Percentiles rank a stretch among this genome's conserved stretches.
Conservation (phyloP, 2,113 vertebrate species). For the Rynchops niger region DNA sequence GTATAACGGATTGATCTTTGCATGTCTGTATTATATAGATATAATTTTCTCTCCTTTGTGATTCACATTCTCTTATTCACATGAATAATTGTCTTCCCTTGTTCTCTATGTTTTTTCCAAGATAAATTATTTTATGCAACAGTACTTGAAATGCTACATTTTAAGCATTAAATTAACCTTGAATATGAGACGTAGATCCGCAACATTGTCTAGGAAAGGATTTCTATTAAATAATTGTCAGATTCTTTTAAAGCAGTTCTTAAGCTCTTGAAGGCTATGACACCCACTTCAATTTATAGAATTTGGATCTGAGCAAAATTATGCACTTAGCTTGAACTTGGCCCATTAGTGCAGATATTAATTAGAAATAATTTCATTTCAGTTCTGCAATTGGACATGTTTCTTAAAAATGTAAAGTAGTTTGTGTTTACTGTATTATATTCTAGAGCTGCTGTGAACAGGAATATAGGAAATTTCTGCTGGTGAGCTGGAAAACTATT, state of each 20-base stretch:
- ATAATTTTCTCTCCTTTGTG: not conserved
- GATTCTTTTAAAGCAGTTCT: not conserved
- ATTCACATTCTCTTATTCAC: not conserved
- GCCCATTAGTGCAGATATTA: not conserved
- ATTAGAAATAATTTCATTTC: not conserved
- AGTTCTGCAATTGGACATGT: not conserved
- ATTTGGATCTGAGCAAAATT: not conserved
- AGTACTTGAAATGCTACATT: not conserved
- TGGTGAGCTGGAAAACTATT: not conserved
- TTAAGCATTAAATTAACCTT: constrained; percentile 32
- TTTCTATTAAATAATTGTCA: constrained; percentile 34
- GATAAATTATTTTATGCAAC: not conserved
- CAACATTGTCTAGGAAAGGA: not conserved
- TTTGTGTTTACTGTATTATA: not conserved
- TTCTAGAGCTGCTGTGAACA: not conserved
- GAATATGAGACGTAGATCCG: not conserved
- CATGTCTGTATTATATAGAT: not conserved
- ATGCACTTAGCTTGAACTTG: not conserved
- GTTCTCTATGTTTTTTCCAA: not conserved
- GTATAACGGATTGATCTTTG: not conserved
- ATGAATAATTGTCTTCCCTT: not conserved
- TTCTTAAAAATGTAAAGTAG: not conserved
- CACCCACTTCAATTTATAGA: not conserved
- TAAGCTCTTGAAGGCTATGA: not conserved
- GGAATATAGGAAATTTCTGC: not conserved